Conservation (phyloP, 2,888 invertebrate genomes). For the Spodoptera exigua region DNA sequence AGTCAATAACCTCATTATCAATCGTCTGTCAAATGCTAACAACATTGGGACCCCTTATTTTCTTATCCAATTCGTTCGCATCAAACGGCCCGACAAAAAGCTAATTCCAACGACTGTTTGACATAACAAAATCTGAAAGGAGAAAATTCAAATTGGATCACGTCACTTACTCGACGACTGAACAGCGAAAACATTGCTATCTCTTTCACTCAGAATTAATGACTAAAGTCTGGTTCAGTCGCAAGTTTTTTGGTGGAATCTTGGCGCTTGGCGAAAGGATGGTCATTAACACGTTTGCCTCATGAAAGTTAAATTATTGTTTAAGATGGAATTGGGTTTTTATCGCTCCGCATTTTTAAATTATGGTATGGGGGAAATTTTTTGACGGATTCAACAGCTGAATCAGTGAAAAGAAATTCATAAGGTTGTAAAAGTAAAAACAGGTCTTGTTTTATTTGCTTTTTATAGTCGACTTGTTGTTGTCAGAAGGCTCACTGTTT, state of each 20-base stretch:
- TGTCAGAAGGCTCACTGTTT: no score
- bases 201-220: constrained; percentile 58
- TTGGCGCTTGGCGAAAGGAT: constrained; percentile 52
- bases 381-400: constrained; percentile 17
- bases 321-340: constrained; percentile 51
- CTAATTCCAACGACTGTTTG: constrained; percentile 75
- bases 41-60: constrained; percentile 55
- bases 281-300: constrained; percentile 55
- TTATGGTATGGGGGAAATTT: constrained; percentile 47
- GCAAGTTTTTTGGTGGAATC: constrained; percentile 46
- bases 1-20: constrained; percentile 49
- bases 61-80: constrained; percentile 58
- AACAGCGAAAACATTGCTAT: constrained; percentile 60
- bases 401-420: no score
- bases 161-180: constrained; percentile 67
- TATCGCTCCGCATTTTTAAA: constrained; percentile 45
- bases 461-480: no score
- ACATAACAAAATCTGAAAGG: constrained; percentile 82
- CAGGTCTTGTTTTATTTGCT: no score
- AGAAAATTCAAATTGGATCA: constrained; percentile 83
- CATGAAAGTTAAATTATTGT: constrained; percentile 56
- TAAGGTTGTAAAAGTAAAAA: no score
- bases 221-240: constrained; percentile 39
- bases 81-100: constrained; percentile 62
- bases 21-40: constrained; percentile 55